Conservation (phyloP, 2,797 vertebrate species). For the Neomorphus geoffroyi region DNA sequence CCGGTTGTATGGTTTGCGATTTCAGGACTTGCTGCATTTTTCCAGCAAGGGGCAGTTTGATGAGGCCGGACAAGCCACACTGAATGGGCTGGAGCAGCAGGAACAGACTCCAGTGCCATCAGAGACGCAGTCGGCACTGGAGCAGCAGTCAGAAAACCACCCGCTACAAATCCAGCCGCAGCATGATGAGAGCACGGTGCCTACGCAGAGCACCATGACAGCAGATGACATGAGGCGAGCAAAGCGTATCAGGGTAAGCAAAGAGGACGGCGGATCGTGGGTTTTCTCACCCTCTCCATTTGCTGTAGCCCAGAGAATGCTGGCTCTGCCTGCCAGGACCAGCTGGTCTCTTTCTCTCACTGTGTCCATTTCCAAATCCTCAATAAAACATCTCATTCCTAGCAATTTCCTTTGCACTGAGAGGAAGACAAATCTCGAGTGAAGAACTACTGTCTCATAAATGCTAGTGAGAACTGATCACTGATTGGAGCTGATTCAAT, state of each 20-base stretch:
- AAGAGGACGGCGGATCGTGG: neutral
- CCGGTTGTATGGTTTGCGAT: constrained; percentile 60
- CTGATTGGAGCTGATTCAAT: neutral
- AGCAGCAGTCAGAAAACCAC: constrained; percentile 66
- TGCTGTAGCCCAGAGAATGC: neutral
- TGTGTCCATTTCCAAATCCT: neutral
- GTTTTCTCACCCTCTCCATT: neutral
- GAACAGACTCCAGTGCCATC: constrained; percentile 73
- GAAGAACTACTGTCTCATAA: neutral
- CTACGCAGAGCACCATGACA: constrained; percentile 82
- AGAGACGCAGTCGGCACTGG: constrained; percentile 55
- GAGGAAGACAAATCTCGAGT: neutral
- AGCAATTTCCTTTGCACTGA: neutral
- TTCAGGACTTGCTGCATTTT: constrained; percentile 88
- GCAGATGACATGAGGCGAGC: constrained; percentile 93
- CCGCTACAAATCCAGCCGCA: constrained; percentile 77
- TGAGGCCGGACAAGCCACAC: constrained; percentile 74
- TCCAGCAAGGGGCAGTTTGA: constrained; percentile 86
- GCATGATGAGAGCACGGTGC: constrained; percentile 72
- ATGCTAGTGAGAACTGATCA: neutral
- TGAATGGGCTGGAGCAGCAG: constrained; percentile 88
- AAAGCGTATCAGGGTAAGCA: constrained; percentile 90
- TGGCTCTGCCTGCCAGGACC: neutral
- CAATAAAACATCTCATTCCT: neutral
- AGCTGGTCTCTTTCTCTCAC: neutral